Conservation (phyloP, 2,113 vertebrate species). For the Paratilapia polleni region DNA sequence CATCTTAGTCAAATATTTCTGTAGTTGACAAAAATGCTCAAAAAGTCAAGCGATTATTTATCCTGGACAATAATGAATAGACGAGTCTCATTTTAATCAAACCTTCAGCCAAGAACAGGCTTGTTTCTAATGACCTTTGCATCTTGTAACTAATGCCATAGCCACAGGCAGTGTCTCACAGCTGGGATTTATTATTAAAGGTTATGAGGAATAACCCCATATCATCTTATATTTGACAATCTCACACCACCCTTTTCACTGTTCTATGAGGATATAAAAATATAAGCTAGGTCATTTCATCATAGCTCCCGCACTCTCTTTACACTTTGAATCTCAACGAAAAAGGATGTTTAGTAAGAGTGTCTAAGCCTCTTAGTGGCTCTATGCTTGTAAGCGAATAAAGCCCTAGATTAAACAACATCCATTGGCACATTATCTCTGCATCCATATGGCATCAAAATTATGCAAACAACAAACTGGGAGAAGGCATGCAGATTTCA, state of each 20-base stretch:
- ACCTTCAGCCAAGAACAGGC: neutral
- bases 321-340: conserved; percentile 28
- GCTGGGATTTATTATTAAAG: conserved; percentile 46
- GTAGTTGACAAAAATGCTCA: neutral
- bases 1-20: conserved; percentile 29
- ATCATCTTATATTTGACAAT: conserved; percentile 1
- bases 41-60: conserved; percentile 44
- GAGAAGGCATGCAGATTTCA: conserved; percentile 13
- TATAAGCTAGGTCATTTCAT: conserved; percentile 12
- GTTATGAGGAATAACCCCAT: conserved; percentile 35
- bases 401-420: conserved; percentile 57
- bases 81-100: conserved; percentile 44
- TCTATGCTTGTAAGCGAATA: conserved; percentile 53
- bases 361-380: conserved; percentile 58
- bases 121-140: conserved; percentile 34
- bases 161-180: conserved; percentile 7
- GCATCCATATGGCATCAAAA: conserved; percentile 43
- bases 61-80: conserved; percentile 28
- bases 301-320: conserved; percentile 9
- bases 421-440: conserved; percentile 42
- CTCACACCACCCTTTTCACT: neutral
- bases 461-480: conserved; percentile 36
- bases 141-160: conserved; percentile 23
- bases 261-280: conserved; percentile 12
- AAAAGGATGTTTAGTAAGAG: conserved; percentile 44